Base-by-base conservation (phyloP, 2,797 vertebrate species). In the Cossypha polioptera region DNA sequence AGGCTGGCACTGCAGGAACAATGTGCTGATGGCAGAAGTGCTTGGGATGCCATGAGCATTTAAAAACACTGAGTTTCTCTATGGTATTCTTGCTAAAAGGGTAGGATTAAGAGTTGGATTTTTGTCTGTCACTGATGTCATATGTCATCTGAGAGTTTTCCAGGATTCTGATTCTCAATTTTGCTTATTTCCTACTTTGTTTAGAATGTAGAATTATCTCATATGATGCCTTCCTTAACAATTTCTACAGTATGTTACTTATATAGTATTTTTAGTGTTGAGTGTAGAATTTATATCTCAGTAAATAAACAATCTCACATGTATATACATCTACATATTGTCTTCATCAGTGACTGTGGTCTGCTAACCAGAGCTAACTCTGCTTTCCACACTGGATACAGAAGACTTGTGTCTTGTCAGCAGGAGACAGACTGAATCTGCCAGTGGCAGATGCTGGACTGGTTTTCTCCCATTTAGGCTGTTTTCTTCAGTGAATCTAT, bases 401-500 rank as follows among this genome's bases (percentile, higher is more conserved):
- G 51, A 76, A 84, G 36, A 26, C 17, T 78, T 62, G 50, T 68
- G 47, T 66, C 47, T 47, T 68, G 16, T 33, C 66, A 61, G 31
- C 28, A 14, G 59, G 69, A 78, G 59, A 54, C 36, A 82, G 43
- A n/a, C 31, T 80, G 35, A 83, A 61, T 81, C 53, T 92, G 58
- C 62, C 59, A 53, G 51, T 54, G 82, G 50, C 73, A 83, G 79
- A 90, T 77, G 57, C 62, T 88, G 77, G 24, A 66, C 48, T 78
- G 57, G n/a, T 71, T 90, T 86, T 69, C 35, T 76, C 13, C 71
- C 40, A 50, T 58, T 13, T 29, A 47, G 40, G 10, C 31, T 63
- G 45, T 79, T 94, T 90, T 91, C 45, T 16, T 55, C 69, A 76
- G 29, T 72, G 43, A 35, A 6, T 47, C 9, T 79, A 92, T 91